A percentile compares a stretch with the other conserved stretches of the same genome.
These are phyloP conservation scores for Crocuta crocuta DNA, from an alignment of 2,113 vertebrate species.

Conservation along the genomic window DNA sequence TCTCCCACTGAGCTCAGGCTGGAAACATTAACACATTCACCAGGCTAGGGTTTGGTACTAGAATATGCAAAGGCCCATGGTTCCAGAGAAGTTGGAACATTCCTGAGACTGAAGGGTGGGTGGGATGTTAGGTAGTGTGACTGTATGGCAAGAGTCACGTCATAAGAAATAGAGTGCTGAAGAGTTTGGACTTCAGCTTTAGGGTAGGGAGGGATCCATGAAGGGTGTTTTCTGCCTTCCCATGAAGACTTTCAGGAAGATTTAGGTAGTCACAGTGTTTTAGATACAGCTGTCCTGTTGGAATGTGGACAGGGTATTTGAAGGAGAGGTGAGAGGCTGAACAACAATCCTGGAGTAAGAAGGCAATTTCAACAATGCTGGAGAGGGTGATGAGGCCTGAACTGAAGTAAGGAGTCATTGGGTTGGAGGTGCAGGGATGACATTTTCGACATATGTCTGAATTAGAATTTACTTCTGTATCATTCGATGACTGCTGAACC, in stretches of 20 bases:
- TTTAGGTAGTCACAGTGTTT: not conserved
- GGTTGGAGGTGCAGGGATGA: not conserved
- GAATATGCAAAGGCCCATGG: not conserved
- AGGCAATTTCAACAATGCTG: not conserved
- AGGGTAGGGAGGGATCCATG: not conserved
- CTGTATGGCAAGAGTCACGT: not conserved
- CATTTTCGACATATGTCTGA: not conserved
- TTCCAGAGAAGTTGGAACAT: conserved; percentile 2
- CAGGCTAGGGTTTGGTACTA: not conserved
- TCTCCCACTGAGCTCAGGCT: not conserved
- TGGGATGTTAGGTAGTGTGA: not conserved
- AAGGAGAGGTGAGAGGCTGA: not conserved
- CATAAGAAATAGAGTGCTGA: not conserved
- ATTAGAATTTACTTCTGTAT: conserved; percentile 3
- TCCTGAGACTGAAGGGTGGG: not conserved
- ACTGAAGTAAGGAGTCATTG: not conserved
- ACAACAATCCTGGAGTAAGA: not conserved
- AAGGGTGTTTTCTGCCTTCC: not conserved
- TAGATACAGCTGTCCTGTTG: not conserved
- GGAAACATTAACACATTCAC: not conserved
- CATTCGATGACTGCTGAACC: conserved; percentile 12
- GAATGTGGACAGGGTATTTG: not conserved
- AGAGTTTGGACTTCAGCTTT: not conserved
- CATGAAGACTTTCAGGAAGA: not conserved
- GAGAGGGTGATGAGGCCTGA: not conserved